Conservation (phyloP, 2,888 invertebrate species). For the Pilophorus perplexus region DNA sequence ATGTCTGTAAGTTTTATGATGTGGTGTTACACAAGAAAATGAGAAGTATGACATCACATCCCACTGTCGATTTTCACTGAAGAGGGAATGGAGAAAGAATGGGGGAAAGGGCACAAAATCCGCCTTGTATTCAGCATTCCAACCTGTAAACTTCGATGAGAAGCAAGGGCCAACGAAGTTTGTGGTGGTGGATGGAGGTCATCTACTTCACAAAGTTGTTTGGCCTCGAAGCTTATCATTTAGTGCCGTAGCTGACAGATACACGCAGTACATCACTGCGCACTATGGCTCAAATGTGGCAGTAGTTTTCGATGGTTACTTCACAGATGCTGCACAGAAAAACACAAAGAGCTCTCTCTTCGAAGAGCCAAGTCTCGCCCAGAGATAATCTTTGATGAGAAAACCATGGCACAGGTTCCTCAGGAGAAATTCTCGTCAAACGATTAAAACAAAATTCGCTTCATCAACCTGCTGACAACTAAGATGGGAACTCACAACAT, state of each 20-base stretch:
- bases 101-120: no score
- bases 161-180: constrained; percentile 22
- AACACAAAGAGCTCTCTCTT: constrained; percentile 17
- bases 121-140: no score
- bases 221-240: constrained; percentile 5
- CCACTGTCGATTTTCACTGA: no score
- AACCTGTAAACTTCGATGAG: constrained; percentile 16
- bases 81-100: no score
- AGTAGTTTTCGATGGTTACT: constrained; percentile 19
- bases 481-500: constrained; percentile 1
- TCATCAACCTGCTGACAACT: constrained; percentile 11
- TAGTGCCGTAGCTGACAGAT: constrained; percentile 18
- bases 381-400: constrained; percentile 25
- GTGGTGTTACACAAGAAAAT: no score
- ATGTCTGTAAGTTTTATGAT: no score
- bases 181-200: constrained; percentile 19
- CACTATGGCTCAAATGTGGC: constrained; percentile 23
- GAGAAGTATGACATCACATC: no score
- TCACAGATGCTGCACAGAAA: constrained; percentile 2
- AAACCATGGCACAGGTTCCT: constrained; percentile 6
- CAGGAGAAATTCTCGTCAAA: constrained; percentile 24
- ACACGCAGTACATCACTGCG: constrained; percentile 5
- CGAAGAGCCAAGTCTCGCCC: constrained; percentile 11
- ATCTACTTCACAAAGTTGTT: constrained; percentile 20
- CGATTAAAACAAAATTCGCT: constrained; percentile 17